phyloP scores from a whole-genome alignment of 2,888 invertebrate genomes.

The Latheticus oryzae region DNA sequence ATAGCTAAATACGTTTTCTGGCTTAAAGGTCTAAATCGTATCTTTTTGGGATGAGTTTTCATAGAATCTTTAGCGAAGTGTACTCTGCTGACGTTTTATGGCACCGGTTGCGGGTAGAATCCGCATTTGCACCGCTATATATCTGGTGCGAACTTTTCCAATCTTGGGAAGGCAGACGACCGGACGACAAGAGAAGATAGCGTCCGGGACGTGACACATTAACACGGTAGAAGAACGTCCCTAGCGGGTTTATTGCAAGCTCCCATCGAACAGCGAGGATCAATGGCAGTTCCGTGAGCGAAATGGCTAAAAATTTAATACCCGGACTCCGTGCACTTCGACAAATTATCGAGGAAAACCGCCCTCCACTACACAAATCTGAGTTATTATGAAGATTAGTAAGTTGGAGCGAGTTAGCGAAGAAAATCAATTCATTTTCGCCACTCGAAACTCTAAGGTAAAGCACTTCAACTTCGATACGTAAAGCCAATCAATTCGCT shows the following conservation, averaged over 20 bases:
- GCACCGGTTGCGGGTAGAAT: slow-evolving; percentile 14
- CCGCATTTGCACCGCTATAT: slow-evolving; percentile 35
- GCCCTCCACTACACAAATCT: slow-evolving; percentile 42
- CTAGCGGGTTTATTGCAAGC: slow-evolving; percentile 44
- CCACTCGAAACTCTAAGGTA: slow-evolving; percentile 52
- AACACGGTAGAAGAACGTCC: slow-evolving; percentile 58
- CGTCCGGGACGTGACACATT: slow-evolving; percentile 64
- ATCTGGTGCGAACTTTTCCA: slow-evolving; percentile 59
- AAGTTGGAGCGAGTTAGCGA: slow-evolving; percentile 40
- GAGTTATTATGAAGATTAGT: slow-evolving; percentile 48
- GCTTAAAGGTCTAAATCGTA: no score
- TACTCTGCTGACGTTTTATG: slow-evolving; percentile 8
- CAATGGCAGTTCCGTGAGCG: slow-evolving; percentile 60
- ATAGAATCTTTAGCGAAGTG: slow-evolving; percentile 20
- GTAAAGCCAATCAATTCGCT: slow-evolving; percentile 60
- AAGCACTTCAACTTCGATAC: slow-evolving; percentile 59
- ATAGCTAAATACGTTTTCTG: no score
- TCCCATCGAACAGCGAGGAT: slow-evolving; percentile 44
- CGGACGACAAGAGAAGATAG: slow-evolving; percentile 53
- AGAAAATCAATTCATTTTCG: slow-evolving; percentile 51
- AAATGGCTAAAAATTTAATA: slow-evolving; percentile 62
- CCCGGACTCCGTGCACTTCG: slow-evolving; percentile 32
- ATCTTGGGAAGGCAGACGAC: slow-evolving; percentile 57
- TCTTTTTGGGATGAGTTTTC: no score
- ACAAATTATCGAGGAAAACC: slow-evolving; percentile 31